These are phyloP conservation scores for Seriola aureovittata DNA, from an alignment of 2,113 vertebrate genomes.

Conservation along the genomic window DNA sequence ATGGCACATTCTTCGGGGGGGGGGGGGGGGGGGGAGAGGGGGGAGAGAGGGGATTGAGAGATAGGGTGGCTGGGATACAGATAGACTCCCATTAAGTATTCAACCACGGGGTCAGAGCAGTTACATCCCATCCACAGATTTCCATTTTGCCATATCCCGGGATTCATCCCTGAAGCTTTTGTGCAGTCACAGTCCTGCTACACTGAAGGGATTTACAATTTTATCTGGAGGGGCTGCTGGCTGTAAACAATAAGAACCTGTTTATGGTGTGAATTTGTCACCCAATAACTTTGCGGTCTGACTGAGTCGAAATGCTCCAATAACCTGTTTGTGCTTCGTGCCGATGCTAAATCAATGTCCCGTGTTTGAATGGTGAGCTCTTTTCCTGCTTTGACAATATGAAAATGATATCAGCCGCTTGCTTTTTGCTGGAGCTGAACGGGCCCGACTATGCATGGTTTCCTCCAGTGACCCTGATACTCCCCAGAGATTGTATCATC, in stretches of 20 bases:
- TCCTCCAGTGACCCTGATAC: slow-evolving; percentile 44
- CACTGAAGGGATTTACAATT: slow-evolving; percentile 51
- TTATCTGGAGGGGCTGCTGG: slow-evolving; percentile 55
- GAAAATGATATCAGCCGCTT: slow-evolving; percentile 14
- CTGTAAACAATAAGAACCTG: slow-evolving; percentile 48
- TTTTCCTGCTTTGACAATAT: not conserved
- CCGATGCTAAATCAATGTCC: slow-evolving; percentile 22
- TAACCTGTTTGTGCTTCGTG: slow-evolving; percentile 9
- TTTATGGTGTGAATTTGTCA: slow-evolving; percentile 59
- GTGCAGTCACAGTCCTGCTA: slow-evolving; percentile 66
- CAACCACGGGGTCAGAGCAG: slow-evolving; percentile 63
- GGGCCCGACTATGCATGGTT: slow-evolving; percentile 17
- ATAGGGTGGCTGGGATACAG: slow-evolving; percentile 48
- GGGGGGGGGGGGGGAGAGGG: too few species aligned
- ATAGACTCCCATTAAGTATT: slow-evolving; percentile 74
- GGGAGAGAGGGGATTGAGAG: slow-evolving; percentile 52
- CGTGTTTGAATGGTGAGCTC: slow-evolving; percentile 5
- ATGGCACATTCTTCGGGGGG: slow-evolving; percentile 64
- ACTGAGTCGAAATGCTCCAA: slow-evolving; percentile 35
- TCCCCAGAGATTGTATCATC: slow-evolving; percentile 59
- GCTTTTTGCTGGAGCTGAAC: slow-evolving; percentile 20
- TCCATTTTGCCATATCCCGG: slow-evolving; percentile 65
- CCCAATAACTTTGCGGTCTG: slow-evolving; percentile 39
- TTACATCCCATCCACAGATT: slow-evolving; percentile 62
- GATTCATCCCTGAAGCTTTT: slow-evolving; percentile 70